Base-by-base conservation (phyloP, 2,888 invertebrate genomes). In the Syrphus vitripennis region DNA sequence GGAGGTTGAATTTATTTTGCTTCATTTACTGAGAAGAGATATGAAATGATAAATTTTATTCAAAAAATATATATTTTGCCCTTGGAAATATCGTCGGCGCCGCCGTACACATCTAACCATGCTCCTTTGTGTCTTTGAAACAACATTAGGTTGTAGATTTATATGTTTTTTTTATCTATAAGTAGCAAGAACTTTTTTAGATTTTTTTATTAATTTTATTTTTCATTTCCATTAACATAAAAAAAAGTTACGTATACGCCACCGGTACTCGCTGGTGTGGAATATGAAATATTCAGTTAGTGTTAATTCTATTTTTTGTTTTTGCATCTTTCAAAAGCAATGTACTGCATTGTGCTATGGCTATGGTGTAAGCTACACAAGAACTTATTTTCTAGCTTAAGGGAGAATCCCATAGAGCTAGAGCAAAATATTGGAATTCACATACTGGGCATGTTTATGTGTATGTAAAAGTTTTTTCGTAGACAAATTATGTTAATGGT, bases 221-320 rank as follows among this genome's bases (percentile, higher is more conserved):
- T 40, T 40, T 42, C 19, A 31, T 19, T 21, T 14, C 37, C 5
- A 40, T n/a, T 4, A n/a, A 45, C 26, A 53, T 31, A 48, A 29
- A 21, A 42, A 77, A 79, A 79, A 4, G 63, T 69, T 79, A 75
- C 75, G 79, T 75, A 75, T 83, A 83, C 83, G 83, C 74, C 81
- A 77, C 70, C 79, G 40, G 29, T 57, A 14, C 6, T 37, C 61
- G 50, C 26, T 21, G 48, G 53, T 9, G n/a, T 19, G 16, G 24
- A 29, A 16, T 63, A 42, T 29, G 19, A 29, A 37, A 21, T 3
- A 61, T 31, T 63, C 40, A 16, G 14, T 10, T 37, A 4, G 31
- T 37, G 10, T 26, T 34, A 19, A 12, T 42, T 40, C 14, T 10
- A 0, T 19, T 42, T 10, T 12, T 24, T 5, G 53, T 37, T 42